These are phyloP conservation scores for Pagetopsis macropterus DNA, from an alignment of 2,797 vertebrate species.

Conservation along the genomic window DNA sequence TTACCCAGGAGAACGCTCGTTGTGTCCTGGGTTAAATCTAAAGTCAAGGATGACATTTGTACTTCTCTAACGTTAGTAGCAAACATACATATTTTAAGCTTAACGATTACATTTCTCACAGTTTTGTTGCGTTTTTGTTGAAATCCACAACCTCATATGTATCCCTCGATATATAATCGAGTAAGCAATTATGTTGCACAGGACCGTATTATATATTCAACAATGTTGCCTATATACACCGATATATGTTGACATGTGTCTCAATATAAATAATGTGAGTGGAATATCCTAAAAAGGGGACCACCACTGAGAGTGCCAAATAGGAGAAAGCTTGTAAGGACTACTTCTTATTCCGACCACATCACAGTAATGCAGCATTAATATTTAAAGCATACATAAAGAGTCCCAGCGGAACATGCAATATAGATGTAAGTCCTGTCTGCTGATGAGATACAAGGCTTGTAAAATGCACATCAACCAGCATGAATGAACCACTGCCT, in stretches of 20 bases:
- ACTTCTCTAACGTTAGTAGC: too few relatives aligned
- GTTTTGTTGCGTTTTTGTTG: too few relatives aligned
- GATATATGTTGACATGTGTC: constrained; percentile 17
- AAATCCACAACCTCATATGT: too few relatives aligned
- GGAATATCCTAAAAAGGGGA: constrained; percentile 26
- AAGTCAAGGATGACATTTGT: too few relatives aligned
- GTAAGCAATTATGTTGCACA: too few relatives aligned
- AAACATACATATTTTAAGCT: too few relatives aligned
- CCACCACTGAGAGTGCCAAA: constrained; percentile 35
- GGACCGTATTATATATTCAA: too few relatives aligned
- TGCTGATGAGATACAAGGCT: constrained; percentile 29
- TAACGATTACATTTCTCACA: too few relatives aligned
- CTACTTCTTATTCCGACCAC: constrained; percentile 29
- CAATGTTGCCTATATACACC: not conserved
- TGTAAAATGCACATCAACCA: constrained; percentile 31
- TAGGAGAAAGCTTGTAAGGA: constrained; percentile 14
- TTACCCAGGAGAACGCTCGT: too few relatives aligned
- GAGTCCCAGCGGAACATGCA: constrained; percentile 38
- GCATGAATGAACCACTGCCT: constrained; percentile 37
- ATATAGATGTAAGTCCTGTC: constrained; percentile 23
- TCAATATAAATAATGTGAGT: constrained; percentile 19
- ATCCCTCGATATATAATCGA: too few relatives aligned
- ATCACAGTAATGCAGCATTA: constrained; percentile 29
- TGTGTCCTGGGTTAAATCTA: too few relatives aligned
- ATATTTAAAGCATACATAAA: constrained; percentile 39